Percentiles rank a stretch among this genome's conserved stretches.
Evolutionary conservation across 2,113 vertebrate species (phyloP).

Genomic region (Dromiciops gliroides): DNA sequence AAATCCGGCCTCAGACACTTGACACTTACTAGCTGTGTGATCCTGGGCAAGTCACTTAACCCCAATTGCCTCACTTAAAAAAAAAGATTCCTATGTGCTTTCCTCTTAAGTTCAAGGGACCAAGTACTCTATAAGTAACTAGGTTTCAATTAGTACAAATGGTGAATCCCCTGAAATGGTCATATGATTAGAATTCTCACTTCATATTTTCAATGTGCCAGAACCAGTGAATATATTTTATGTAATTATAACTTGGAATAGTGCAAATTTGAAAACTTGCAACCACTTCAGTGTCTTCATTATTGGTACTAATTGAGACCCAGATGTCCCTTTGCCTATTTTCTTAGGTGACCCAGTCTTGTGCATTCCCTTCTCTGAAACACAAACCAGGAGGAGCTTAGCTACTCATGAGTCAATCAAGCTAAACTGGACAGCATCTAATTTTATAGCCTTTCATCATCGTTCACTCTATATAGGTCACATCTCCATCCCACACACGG

Average conservation of each 20-base stretch:
- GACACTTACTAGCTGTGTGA: no score
- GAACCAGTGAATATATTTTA: background rate
- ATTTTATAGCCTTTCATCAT: background rate
- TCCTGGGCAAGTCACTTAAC: no score
- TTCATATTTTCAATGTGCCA: background rate
- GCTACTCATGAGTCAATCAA: background rate
- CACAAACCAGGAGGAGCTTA: background rate
- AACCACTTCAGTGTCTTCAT: background rate
- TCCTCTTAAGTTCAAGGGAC: background rate
- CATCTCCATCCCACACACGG: background rate
- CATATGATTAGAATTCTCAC: background rate
- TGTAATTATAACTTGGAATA: background rate
- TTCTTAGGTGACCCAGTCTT: background rate
- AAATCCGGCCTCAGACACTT: no score
- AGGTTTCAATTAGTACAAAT: background rate
- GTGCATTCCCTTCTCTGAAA: background rate
- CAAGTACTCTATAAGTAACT: background rate
- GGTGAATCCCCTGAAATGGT: background rate
- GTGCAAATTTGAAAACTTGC: background rate
- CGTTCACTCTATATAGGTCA: background rate
- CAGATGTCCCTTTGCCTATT: background rate
- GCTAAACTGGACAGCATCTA: background rate
- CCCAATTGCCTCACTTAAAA: no score
- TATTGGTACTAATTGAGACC: background rate
- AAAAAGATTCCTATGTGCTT: background rate